Evolutionary conservation across 1,140 invertebrate species (phyloP).

Genomic region (Orchestia grillus): DNA sequence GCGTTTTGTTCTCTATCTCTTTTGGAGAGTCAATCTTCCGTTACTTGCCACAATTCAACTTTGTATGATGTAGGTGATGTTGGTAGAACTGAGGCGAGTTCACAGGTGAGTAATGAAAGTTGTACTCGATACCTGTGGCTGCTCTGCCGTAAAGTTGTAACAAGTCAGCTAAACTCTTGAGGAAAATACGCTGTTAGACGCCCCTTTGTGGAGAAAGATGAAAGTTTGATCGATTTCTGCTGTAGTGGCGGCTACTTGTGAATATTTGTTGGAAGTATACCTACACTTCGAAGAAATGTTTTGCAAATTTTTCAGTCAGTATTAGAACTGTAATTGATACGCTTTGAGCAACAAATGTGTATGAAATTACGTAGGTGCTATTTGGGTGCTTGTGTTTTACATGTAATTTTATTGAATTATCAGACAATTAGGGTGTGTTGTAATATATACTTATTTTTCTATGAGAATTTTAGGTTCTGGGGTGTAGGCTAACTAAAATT

Average conservation of each 20-base stretch:
- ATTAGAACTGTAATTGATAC: no score
- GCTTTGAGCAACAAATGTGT: no score
- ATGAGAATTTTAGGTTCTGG: no score
- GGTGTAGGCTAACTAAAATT: no score
- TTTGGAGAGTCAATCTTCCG: not conserved
- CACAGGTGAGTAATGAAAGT: not conserved
- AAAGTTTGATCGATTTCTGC: not conserved
- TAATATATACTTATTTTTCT: no score
- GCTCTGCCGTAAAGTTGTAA: not conserved
- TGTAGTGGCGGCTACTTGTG: not conserved
- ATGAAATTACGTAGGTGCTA: no score
- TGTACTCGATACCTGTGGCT: not conserved
- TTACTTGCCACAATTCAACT: not conserved
- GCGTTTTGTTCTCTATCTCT: not conserved
- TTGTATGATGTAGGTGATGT: not conserved
- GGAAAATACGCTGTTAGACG: not conserved
- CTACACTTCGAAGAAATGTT: not conserved
- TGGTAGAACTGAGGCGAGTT: not conserved
- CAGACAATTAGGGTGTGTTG: no score
- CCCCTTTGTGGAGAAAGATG: not conserved
- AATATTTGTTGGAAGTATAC: not conserved
- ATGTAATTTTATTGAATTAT: no score
- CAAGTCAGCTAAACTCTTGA: not conserved
- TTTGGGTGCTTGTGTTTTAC: no score
- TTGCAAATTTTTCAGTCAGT: no score